Conservation (phyloP, 2,113 vertebrate genomes). For the Actenoides hombroni region DNA sequence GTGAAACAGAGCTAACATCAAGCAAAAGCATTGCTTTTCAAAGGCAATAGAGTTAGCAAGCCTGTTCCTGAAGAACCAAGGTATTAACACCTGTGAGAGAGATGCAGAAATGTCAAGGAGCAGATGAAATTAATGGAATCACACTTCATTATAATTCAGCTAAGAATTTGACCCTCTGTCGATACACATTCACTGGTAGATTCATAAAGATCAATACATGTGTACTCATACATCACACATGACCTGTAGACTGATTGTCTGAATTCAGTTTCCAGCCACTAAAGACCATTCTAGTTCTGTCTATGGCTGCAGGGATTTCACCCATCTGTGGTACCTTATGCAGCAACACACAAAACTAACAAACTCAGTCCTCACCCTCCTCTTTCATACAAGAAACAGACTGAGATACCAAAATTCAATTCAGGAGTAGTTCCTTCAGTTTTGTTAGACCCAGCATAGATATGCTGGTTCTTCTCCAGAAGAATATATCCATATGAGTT, state of each 20-base stretch:
- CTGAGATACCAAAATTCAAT: background rate
- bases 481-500: background rate
- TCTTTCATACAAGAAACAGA: background rate
- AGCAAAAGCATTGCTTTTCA: background rate
- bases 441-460: background rate
- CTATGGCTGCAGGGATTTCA: background rate
- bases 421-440: background rate
- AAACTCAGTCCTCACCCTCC: background rate
- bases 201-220: background rate
- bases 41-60: background rate
- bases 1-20: background rate
- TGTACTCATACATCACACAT: background rate
- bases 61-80: background rate
- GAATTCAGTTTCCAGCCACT: background rate
- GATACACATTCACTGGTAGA: background rate
- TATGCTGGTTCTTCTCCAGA: background rate
- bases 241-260: background rate
- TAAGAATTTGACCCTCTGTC: background rate
- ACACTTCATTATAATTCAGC: background rate
- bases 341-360: background rate
- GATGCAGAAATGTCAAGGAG: background rate
- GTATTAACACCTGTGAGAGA: background rate
- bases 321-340: background rate
- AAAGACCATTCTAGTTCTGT: background rate
- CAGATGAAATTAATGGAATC: background rate